Evolutionary conservation across 2,888 invertebrate genomes (phyloP), one percentile per base, ranked within the genome.

Genomic region (Lepidocyrtinus sp.): DNA sequence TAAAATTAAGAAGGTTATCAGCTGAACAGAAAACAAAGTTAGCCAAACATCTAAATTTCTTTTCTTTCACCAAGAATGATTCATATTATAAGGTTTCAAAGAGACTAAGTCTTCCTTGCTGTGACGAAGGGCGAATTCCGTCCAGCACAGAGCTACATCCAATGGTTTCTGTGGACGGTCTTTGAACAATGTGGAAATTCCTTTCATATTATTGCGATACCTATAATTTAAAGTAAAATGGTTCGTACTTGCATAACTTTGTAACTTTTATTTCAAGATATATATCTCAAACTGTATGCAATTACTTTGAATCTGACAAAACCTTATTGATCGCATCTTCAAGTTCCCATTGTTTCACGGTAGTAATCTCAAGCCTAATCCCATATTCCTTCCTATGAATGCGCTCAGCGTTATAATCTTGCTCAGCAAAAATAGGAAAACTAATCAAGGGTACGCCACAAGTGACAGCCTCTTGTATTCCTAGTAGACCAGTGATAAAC

Each of bases 361-460:
- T 61, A 1, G 25, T 59, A 27, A 83, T 62, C 75, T 85, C 85
- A 55, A 85, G 24, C 62, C 36, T 45, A n/a, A 85, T 81, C n/a
- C 84, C 85, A 17, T 71, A 61, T 1, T 77, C 77, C 9, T 69
- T 64, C 0, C 27, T 24, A 1, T 72, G 73, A 12, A 84, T 21
- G 17, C 62, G 22, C 15, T 72, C 73, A 0, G 82, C 83, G 67
- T 85, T 85, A 25, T 75, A 78, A 68, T 84, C 83, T 65, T 85
- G 85, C n/a, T 85, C 85, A 0, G 75, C 84, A 46, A 83, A 81
- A 1, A 84, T 24, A 0, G 84, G 84, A 1, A 82, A 27, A 1
- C 45, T 45, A 24, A 84, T 82, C 3, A 84, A 0, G 2, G 85
- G 86, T 1, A 86, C 84, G 2, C 25, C 62, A 59, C 68, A 62